phyloP scores from a whole-genome alignment of 1,140 invertebrate genomes.

The Diabrotica virgifera region DNA sequence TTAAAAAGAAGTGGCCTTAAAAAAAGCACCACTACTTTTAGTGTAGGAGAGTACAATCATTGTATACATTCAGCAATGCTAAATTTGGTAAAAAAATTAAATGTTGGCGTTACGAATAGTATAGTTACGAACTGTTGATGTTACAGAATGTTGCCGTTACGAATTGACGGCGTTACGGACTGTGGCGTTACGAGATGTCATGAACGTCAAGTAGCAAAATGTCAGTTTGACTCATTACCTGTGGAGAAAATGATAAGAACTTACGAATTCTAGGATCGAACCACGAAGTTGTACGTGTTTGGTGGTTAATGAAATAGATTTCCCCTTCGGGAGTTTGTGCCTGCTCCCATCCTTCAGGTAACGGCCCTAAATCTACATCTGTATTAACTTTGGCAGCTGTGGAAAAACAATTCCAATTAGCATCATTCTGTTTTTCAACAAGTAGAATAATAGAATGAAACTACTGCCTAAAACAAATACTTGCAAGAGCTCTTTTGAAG shows the following conservation, averaged over 20 bases:
- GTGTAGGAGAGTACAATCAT: too few species aligned
- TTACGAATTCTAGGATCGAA: slow-evolving; percentile 86
- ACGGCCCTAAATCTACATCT: slow-evolving; percentile 63
- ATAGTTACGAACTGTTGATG: too few species aligned
- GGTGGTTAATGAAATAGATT: slow-evolving; percentile 97
- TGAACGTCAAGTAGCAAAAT: too few species aligned
- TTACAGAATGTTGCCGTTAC: too few species aligned
- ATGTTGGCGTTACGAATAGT: too few species aligned
- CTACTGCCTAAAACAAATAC: slow-evolving; percentile 6
- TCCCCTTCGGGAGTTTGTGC: slow-evolving; percentile 90
- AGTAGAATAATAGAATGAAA: slow-evolving; percentile 1
- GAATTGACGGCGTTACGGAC: too few species aligned
- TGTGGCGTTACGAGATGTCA: too few species aligned
- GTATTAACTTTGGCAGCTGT: slow-evolving; percentile 44
- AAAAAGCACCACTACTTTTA: too few species aligned
- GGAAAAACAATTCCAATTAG: slow-evolving; percentile 27
- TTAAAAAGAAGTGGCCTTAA: too few species aligned
- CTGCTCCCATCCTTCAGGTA: slow-evolving; percentile 96
- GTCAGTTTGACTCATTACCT: neutral
- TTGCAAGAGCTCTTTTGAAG: slow-evolving; percentile 5
- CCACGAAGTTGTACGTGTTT: slow-evolving; percentile 92
- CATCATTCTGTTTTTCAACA: neutral
- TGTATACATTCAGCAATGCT: too few species aligned
- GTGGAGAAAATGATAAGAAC: slow-evolving; percentile 30
- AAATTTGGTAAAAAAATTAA: too few species aligned